Base-by-base conservation (phyloP, 2,888 invertebrate species). In the Agrotis ipsilon region DNA sequence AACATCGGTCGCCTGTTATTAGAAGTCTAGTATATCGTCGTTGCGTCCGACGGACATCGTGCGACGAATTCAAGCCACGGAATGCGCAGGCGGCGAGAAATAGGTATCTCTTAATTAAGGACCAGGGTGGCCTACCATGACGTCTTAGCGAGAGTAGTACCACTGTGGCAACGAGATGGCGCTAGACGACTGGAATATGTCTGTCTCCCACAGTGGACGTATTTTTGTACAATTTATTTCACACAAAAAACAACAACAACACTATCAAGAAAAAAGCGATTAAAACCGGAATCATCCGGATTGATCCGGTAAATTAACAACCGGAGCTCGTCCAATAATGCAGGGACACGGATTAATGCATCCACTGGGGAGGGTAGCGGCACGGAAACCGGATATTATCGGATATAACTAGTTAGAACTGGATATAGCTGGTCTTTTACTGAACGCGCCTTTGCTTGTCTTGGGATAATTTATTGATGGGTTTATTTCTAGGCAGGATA, bases 351-450 rank as follows among this genome's bases (percentile, higher is more conserved):
- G 68, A 77, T 82, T 68, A 74, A 80, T 74, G 69, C 67, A 57
- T 58, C 64, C 52, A 49, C 66, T 21, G 68, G 66, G 68, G 78
- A 18, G 57, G 63, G 66, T 68, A 32, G 62, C 63, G 79, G 45
- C 64, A 58, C 49, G 51, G 64, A 64, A 63, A 82, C 71, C 75
- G 83, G 80, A 69, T 81, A 79, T 75, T 60, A 68, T 69, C 67
- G 82, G 75, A 73, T 70, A 78, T 74, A 74, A 72, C 74, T 72
- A 55, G 81, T 60, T 72, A 62, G 70, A 57, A 55, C 65, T 57
- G 69, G 73, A 58, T 71, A 69, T 65, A 68, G 19, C 52, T 39
- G 39, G 45, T 59, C 2, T 65, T 48, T 61, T 62, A 39, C 39
- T 39, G 9, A 11, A 9, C 64, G 18, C 75, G 51, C 62, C 46